These are phyloP conservation scores for Allolobophora icterica DNA, from an alignment of 2,888 invertebrate genomes.

Conservation along the genomic window DNA sequence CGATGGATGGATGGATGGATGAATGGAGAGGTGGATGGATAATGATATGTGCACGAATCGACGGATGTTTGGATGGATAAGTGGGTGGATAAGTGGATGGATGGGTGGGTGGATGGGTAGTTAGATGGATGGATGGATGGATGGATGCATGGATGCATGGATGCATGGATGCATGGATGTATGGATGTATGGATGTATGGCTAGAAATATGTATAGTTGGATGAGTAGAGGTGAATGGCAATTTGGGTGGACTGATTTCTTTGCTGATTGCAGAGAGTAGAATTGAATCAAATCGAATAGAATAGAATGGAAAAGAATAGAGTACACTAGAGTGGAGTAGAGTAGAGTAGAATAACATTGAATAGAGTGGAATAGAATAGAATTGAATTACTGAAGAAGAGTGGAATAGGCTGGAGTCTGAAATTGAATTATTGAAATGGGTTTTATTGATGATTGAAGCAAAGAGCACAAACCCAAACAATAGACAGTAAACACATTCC, in stretches of 20 bases:
- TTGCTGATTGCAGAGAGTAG: background rate
- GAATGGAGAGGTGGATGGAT: too few species aligned
- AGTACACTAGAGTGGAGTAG: background rate
- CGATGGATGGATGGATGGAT: too few species aligned
- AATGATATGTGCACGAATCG: too few species aligned
- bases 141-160: too few species aligned
- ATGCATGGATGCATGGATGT: too few species aligned
- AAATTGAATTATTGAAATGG: background rate
- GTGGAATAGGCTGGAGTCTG: background rate
- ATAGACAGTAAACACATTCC: background rate
- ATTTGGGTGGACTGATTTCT: background rate
- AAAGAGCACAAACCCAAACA: background rate
- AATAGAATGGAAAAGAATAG: background rate
- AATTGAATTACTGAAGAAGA: background rate
- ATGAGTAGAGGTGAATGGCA: too few species aligned
- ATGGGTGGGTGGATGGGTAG: too few species aligned
- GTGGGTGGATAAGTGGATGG: too few species aligned
- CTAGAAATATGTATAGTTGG: too few species aligned
- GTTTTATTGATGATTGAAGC: background rate
- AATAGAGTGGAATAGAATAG: background rate
- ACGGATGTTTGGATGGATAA: too few species aligned
- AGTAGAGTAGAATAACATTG: background rate
- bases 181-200: too few species aligned
- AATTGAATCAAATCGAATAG: background rate
- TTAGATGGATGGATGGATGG: too few species aligned